phyloP scores from a whole-genome alignment of 2,888 invertebrate genomes.

The Diplolepis rosae region DNA sequence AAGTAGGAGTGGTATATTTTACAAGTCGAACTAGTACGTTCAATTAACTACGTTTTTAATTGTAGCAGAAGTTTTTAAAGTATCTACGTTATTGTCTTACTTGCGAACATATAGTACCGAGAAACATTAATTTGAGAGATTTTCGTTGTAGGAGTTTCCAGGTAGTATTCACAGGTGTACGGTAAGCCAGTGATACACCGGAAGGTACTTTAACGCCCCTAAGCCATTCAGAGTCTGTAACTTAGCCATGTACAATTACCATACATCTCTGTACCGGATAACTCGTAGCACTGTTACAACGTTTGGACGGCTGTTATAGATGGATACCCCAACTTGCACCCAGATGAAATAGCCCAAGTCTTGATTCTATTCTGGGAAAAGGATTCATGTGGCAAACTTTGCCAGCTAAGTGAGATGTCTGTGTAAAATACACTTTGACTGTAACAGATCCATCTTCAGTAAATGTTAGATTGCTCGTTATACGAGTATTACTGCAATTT shows the following conservation, averaged over 20 bases:
- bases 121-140: conserved; percentile 48
- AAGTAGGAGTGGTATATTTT: too few relatives aligned
- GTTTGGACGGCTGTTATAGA: conserved; percentile 63
- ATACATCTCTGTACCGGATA: conserved; percentile 59
- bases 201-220: conserved; percentile 64
- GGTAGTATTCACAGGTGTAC: conserved; percentile 55
- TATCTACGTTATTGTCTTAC: conserved; percentile 7
- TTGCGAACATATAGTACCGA: conserved; percentile 9
- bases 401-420: conserved; percentile 19
- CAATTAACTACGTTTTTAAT: too few relatives aligned
- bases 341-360: conserved; percentile 25
- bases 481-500: too few relatives aligned
- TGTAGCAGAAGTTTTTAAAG: background rate
- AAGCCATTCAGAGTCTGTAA: conserved; percentile 66
- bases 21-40: too few relatives aligned
- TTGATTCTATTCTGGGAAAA: conserved; percentile 25
- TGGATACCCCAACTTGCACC: conserved; percentile 55
- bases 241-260: conserved; percentile 69
- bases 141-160: conserved; percentile 48
- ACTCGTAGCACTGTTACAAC: conserved; percentile 59
- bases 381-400: conserved; percentile 31
- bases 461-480: conserved; percentile 33
- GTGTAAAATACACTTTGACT: conserved; percentile 37
- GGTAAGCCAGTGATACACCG: conserved; percentile 63
- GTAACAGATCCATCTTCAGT: conserved; percentile 42